Percentiles rank a stretch among this genome's conserved stretches.
phyloP scores from a whole-genome alignment of 1,140 invertebrate genomes.

The Episyrphus balteatus region DNA sequence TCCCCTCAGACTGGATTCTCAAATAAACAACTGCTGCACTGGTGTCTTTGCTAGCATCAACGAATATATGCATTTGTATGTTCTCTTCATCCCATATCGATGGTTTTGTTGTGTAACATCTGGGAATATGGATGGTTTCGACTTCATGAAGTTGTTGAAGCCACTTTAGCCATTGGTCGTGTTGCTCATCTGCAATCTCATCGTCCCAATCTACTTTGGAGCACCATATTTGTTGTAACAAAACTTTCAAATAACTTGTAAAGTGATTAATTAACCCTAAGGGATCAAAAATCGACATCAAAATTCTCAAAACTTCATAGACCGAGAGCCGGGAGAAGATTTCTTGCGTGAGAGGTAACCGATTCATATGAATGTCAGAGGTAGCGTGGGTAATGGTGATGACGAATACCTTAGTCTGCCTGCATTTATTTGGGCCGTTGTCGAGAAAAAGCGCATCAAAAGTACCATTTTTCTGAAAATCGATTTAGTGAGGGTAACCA shows the following conservation, averaged over 20 bases:
- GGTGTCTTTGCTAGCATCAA: conserved; percentile 17
- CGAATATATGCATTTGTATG: too few species aligned
- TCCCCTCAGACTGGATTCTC: conserved; percentile 1
- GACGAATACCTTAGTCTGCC: too few species aligned
- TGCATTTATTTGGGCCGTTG: too few species aligned
- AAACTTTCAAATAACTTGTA: conserved; percentile 27
- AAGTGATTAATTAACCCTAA: conserved; percentile 31
- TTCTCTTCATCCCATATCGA: not conserved
- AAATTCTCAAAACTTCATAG: conserved; percentile 14
- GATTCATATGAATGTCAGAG: too few species aligned
- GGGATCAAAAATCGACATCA: conserved; percentile 30
- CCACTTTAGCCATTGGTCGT: conserved; percentile 12
- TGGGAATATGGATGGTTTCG: not conserved
- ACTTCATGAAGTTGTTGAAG: too few species aligned
- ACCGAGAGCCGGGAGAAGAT: too few species aligned
- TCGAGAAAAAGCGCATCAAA: too few species aligned
- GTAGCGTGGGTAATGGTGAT: too few species aligned
- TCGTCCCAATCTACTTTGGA: conserved; percentile 30
- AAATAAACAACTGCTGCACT: conserved; percentile 18
- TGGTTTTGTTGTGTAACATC: not conserved
- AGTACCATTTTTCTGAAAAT: too few species aligned
- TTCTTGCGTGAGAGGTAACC: too few species aligned
- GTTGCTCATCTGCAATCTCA: conserved; percentile 6
- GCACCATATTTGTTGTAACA: conserved; percentile 33
- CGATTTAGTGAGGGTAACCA: too few species aligned